Evolutionary conservation across 2,113 vertebrate species (phyloP), one percentile per base, ranked within the genome.

Genomic region (rat (Rattus norvegicus)): DNA sequence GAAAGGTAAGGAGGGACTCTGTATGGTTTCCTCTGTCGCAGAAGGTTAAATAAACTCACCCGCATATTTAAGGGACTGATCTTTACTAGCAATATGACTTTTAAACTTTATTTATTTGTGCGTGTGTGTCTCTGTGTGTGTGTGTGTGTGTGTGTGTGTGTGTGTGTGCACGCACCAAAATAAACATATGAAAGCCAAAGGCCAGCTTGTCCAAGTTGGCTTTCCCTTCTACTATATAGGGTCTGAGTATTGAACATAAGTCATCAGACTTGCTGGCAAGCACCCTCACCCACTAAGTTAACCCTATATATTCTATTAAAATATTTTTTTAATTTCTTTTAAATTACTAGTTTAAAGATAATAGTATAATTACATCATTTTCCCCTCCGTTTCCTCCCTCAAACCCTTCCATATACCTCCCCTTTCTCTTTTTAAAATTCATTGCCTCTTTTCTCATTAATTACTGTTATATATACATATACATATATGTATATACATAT

Each of bases 1-100:
- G 83, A 98, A 86, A 97, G 97, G 99, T 99, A 98, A 98, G 98
- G 92, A 11, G 98, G 77, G 97, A 59, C 47, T 63, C 2, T 1
- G 22, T 5, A 65, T 84, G 91, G 0, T 7, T 1, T 96, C 85
- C 33, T 88, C 33, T 73, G 36, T n/a, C 87, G 14, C 9, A 88
- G 88, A 75, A 28, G 47, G 39, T 76, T 72, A 33, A 88, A 0
- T 13, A 81, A 84, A 92, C 11, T 77, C 28, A 28, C 11, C 1
- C 52, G 36, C 12, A 39, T 54, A 33, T 36, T 77, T 69, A 88
- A 93, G 93, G 22, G 1, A 52, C 20, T 43, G 17, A 4, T 69
- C 30, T 89, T 67, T 77, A 70, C 47, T 90, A 92, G 33, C 2
- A 6, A 70, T 80, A 20, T 61, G 28, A 4, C 43, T 49, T 86